A percentile compares a stretch with the other conserved stretches of the same genome.
Conservation (phyloP, 1,140 invertebrate species). For the Leptinotarsa texana region DNA sequence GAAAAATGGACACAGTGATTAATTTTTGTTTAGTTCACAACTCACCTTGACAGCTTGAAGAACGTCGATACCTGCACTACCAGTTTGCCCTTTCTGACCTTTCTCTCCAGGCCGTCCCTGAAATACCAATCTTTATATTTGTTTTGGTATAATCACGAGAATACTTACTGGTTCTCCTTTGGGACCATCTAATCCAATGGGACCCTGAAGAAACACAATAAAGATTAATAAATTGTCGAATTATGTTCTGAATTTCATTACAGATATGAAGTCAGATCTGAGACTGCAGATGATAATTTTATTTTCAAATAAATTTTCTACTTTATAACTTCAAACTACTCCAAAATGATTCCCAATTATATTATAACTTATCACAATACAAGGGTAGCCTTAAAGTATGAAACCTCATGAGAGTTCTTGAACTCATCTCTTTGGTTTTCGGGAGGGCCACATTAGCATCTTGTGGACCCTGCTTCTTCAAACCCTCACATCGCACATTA, state of each 20-base stretch:
- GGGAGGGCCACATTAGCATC: no score
- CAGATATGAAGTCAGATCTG: background rate
- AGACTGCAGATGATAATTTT: background rate
- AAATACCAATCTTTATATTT: constrained; percentile 44
- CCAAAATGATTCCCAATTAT: no score
- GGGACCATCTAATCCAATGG: constrained; percentile 90
- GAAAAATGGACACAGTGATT: background rate
- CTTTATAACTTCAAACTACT: no score
- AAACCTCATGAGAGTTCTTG: no score
- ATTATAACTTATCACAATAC: no score
- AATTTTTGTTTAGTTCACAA: background rate
- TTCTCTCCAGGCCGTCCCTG: constrained; percentile 86
- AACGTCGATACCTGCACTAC: constrained; percentile 85
- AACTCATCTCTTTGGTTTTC: no score
- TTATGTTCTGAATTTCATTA: background rate
- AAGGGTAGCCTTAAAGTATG: no score
- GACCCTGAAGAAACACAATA: constrained; percentile 67
- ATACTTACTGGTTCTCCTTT: constrained; percentile 88
- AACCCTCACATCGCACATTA: no score
- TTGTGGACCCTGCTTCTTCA: no score
- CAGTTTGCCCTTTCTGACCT: constrained; percentile 83
- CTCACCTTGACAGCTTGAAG: constrained; percentile 87
- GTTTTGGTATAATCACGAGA: background rate
- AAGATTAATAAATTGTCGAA: background rate
- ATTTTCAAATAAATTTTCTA: no score